Base-by-base conservation (phyloP, 2,113 vertebrate genomes). In the Paratilapia polleni region DNA sequence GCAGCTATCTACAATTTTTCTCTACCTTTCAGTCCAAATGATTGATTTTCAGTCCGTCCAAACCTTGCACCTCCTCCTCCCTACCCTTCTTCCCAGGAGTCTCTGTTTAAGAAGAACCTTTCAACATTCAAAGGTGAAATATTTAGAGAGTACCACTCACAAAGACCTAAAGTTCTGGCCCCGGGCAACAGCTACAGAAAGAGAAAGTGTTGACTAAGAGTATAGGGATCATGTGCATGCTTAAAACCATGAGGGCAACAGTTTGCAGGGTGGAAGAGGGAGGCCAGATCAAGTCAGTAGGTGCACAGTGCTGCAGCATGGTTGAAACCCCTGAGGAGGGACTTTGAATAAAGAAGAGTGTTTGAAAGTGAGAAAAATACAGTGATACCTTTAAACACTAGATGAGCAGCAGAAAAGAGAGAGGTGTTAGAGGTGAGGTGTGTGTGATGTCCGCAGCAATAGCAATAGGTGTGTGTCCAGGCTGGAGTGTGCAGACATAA, bases 401-500 rank as follows among this genome's bases (percentile, higher is more conserved):
- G 43, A 63, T 47, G 22, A 58, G 47, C 14, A 2, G 36, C n/a
- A 78, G 75, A 14, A 38, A 60, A 78, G 31, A 38, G 34, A 19
- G 54, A 58, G 75, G 20, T 22, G 54, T 12, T n/a, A 66, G 74
- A 59, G 74, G 87, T 63, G 84, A 79, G 80, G 24, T 75, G 80
- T 62, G 81, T 84, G 85, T 87, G 88, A 75, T 77, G 82, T 84
- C 86, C 89, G 91, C 84, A 77, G 70, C 64, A 91, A 79, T 80
- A 92, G 92, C 93, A 93, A 95, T 92, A 85, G 87, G 63, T 86
- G 64, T 78, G 57, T 91, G 88, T 91, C 87, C 70, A 68, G 83
- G 78, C 87, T 80, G 86, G 74, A 89, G 91, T 92, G 78, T 92
- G 85, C 11, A 14, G 85, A 87, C 93, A 94, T 95, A 94, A 95